Evolutionary conservation across 2,888 invertebrate species (phyloP).

Genomic region (Microplitis deprimator): DNA sequence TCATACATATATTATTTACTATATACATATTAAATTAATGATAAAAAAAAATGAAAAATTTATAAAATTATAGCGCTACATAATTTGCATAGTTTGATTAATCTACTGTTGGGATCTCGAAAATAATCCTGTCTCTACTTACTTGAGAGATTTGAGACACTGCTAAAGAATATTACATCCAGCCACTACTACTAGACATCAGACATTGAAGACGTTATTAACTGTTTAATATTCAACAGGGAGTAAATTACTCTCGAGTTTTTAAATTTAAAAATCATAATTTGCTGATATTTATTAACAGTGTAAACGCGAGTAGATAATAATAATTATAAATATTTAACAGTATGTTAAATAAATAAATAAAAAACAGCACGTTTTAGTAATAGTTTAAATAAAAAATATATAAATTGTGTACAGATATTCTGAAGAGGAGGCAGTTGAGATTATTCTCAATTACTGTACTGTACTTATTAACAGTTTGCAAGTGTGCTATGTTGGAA

Average conservation of each 20-base stretch:
- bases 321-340: background rate
- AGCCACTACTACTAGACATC: background rate
- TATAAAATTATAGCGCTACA: background rate
- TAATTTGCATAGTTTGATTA: background rate
- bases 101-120: background rate
- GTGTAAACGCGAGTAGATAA: background rate
- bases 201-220: conserved; percentile 1
- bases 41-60: background rate
- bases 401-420: no score
- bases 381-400: background rate
- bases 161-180: background rate
- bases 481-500: background rate
- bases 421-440: background rate
- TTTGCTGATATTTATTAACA: background rate
- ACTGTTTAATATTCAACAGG: background rate
- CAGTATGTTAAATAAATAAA: background rate
- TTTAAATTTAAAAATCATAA: background rate
- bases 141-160: background rate
- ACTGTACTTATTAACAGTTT: background rate
- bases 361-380: background rate
- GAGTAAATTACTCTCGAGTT: background rate
- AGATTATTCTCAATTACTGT: background rate
- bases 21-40: background rate
- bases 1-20: background rate
- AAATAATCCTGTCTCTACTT: background rate